Evolutionary conservation across 2,888 invertebrate species (phyloP).

Genomic region (Apamea monoglypha): DNA sequence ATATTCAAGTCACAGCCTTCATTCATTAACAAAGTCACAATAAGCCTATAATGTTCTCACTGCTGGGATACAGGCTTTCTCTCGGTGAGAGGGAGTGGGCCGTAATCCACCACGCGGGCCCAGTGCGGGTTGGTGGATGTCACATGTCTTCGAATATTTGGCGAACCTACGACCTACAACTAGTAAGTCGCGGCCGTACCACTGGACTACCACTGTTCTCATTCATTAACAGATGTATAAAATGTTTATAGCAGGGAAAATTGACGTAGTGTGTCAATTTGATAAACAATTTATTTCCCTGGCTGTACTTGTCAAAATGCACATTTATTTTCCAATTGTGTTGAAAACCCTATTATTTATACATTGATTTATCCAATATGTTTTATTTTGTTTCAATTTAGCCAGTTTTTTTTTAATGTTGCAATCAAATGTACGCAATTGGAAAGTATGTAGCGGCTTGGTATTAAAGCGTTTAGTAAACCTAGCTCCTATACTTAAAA

Average conservation of each 20-base stretch:
- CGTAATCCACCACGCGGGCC: too few relatives aligned
- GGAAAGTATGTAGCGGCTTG: conserved; percentile 8
- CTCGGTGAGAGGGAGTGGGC: too few relatives aligned
- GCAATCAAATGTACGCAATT: not conserved
- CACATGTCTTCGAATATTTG: too few relatives aligned
- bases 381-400: not conserved
- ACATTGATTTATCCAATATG: not conserved
- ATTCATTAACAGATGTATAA: too few relatives aligned
- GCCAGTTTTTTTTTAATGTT: not conserved
- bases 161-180: too few relatives aligned
- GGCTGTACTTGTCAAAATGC: not conserved
- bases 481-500: conserved; percentile 16
- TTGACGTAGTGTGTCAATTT: not conserved
- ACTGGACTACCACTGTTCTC: too few relatives aligned
- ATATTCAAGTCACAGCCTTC: not conserved
- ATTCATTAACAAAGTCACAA: too few relatives aligned
- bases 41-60: too few relatives aligned
- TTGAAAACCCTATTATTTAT: not conserved
- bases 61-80: too few relatives aligned
- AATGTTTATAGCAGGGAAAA: too few relatives aligned
- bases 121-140: too few relatives aligned
- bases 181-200: too few relatives aligned
- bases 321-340: not conserved
- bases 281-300: not conserved
- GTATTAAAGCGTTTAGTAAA: conserved; percentile 24